Evolutionary conservation across 2,113 vertebrate genomes (phyloP).

Genomic region (Austrofundulus limnaeus): DNA sequence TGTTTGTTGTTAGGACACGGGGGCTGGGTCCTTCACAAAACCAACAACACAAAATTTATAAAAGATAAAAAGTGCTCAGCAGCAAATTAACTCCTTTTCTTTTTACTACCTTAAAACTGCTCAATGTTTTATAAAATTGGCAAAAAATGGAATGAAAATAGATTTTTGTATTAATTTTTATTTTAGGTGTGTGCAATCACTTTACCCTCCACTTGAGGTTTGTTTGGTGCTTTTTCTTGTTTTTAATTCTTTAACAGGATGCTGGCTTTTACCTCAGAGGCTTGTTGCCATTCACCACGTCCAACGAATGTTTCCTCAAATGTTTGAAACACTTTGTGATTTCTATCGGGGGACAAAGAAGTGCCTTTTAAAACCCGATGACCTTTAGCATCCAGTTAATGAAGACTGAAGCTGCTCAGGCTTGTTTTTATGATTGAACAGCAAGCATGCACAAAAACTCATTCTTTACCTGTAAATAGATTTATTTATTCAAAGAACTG

Average conservation of each 20-base stretch:
- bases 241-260: constrained; percentile 30
- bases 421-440: constrained; percentile 2
- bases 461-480: not conserved
- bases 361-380: constrained; percentile 25
- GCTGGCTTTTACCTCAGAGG: constrained; percentile 13
- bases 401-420: constrained; percentile 1
- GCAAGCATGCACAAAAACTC: constrained; percentile 60
- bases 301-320: constrained; percentile 25
- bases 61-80: not conserved
- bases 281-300: not conserved
- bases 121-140: not conserved
- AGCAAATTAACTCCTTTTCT: not conserved
- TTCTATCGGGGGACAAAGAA: not conserved
- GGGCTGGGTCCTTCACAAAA: not conserved
- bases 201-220: not conserved
- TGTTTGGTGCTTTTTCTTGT: not conserved
- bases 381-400: constrained; percentile 7
- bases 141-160: not conserved
- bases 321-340: constrained; percentile 10
- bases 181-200: constrained; percentile 7
- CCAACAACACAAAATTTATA: not conserved
- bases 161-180: not conserved
- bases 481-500: constrained; percentile 7
- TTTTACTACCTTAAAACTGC: not conserved
- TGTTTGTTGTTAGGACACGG: not conserved